phyloP scores from a whole-genome alignment of 2,797 vertebrate species.

The Gymnocypris eckloni region DNA sequence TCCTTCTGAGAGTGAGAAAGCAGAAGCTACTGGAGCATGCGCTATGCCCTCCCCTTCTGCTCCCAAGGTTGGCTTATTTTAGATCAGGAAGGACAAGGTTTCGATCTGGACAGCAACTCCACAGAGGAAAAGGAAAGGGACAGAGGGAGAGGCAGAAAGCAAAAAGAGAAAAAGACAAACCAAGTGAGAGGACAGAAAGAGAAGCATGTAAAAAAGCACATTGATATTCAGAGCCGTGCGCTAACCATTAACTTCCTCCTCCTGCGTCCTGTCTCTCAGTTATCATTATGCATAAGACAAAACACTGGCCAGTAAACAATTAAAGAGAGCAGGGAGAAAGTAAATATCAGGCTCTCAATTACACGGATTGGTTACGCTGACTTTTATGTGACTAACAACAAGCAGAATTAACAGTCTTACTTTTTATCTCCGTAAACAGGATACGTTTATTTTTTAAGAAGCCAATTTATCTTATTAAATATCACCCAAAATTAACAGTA shows the following conservation, averaged over 20 bases:
- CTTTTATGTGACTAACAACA: conserved; percentile 53
- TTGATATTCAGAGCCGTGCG: conserved; percentile 76
- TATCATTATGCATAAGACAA: conserved; percentile 75
- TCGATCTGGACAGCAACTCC: conserved; percentile 74
- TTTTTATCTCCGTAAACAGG: conserved; percentile 29
- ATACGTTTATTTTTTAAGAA: conserved; percentile 25
- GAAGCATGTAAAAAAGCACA: conserved; percentile 66
- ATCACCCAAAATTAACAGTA: conserved; percentile 19
- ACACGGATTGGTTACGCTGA: conserved; percentile 65
- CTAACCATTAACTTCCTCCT: conserved; percentile 55
- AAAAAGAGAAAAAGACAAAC: conserved; percentile 1
- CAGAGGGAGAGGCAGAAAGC: conserved; percentile 8
- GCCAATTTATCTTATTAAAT: conserved; percentile 18
- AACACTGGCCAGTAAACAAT: conserved; percentile 75
- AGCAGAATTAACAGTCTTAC: conserved; percentile 47
- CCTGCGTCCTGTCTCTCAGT: conserved; percentile 52
- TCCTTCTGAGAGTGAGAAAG: conserved; percentile 3
- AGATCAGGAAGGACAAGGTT: conserved; percentile 79
- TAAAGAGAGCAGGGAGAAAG: conserved; percentile 69
- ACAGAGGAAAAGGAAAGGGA: conserved; percentile 50
- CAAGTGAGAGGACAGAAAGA: conserved; percentile 49
- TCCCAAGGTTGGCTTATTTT: conserved; percentile 80
- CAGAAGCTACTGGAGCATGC: conserved; percentile 47
- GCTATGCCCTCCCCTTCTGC: conserved; percentile 65
- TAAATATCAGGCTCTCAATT: conserved; percentile 74